Evolutionary conservation across 1,140 invertebrate species (phyloP), one percentile per base, ranked within the genome.

Genomic region (Papilio glaucus): DNA sequence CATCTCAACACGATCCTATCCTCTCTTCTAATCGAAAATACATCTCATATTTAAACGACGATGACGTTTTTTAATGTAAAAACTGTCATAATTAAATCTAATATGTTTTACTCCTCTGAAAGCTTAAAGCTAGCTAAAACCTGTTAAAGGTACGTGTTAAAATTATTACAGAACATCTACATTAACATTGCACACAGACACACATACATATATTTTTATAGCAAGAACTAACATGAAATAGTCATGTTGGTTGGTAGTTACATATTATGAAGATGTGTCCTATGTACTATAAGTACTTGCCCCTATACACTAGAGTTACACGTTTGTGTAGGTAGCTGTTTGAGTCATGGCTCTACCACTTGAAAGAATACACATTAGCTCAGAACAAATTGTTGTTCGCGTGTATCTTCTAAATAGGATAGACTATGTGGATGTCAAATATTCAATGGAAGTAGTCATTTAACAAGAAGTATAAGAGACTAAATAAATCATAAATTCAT

Each of bases 1-100:
- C 75, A 77, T 75, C 76, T 79, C 65, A 61, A 42, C n/a, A 8
- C 18, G 37, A 15, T 8, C 41, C 10, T 38, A 33, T 33, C 29
- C 29, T 33, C 2, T 33, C 29, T 33, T 3, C 29, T 6, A 6
- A 33, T 33, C 29, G 2, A 33, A 2, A 33, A 33, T 33, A 33
- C 29, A 33, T 3, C 6, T 33, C 29, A 33, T 33, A 33, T 33
- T 2, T 33, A 33, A 2, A 33, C 29, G 6, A 33, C n/a, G n/a
- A 6, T 33, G 6, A 33, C 29, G 2, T 33, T 3, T 33, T 33
- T 33, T 33, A 6, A 33, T 33, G 29, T 33, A 33, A 33, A 3
- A 2, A 33, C 29, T 33, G 6, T n/a, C n/a, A n/a, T n/a, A 33
- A 3, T 33, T 33, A 33, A 33, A 33, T 2, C 29, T 33, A 33